Evolutionary conservation across 2,113 vertebrate species (phyloP).

Genomic region (zebrafish (Danio rerio)): DNA sequence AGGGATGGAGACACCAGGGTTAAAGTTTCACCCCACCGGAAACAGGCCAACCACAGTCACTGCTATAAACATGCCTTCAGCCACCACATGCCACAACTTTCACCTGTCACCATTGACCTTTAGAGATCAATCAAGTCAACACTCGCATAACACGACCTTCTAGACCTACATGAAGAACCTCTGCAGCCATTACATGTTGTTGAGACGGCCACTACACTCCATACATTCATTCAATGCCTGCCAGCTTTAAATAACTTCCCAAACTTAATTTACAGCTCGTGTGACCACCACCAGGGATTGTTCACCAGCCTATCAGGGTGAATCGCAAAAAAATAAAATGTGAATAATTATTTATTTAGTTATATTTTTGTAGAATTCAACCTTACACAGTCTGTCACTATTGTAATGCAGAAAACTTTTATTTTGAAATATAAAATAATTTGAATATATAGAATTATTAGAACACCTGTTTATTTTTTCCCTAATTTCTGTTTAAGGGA

Average conservation of each 20-base stretch:
- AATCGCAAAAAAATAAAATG: not conserved
- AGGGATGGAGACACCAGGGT: not conserved
- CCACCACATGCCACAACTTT: not conserved
- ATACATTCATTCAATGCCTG: slow-evolving; percentile 16
- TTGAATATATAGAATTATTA: too few species aligned
- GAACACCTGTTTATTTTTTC: too few species aligned
- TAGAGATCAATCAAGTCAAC: slow-evolving; percentile 30
- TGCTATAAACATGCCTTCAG: slow-evolving; percentile 18
- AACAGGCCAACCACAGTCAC: not conserved
- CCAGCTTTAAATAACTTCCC: slow-evolving; percentile 8
- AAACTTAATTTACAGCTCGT: not conserved
- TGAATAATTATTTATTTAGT: too few species aligned
- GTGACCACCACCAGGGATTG: not conserved
- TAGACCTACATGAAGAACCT: not conserved
- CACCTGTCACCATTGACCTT: slow-evolving; percentile 38
- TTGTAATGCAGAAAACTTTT: too few species aligned
- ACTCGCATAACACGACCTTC: slow-evolving; percentile 18
- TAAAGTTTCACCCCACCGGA: slow-evolving; percentile 8
- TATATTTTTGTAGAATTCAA: not conserved
- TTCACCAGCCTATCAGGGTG: not conserved
- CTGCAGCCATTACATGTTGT: not conserved
- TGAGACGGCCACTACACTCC: not conserved
- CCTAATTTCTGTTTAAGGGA: too few species aligned
- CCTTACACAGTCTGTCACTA: too few species aligned
- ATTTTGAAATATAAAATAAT: too few species aligned